Evolutionary conservation across 2,797 vertebrate species (phyloP).

Genomic region (Syndactyla subalaris): DNA sequence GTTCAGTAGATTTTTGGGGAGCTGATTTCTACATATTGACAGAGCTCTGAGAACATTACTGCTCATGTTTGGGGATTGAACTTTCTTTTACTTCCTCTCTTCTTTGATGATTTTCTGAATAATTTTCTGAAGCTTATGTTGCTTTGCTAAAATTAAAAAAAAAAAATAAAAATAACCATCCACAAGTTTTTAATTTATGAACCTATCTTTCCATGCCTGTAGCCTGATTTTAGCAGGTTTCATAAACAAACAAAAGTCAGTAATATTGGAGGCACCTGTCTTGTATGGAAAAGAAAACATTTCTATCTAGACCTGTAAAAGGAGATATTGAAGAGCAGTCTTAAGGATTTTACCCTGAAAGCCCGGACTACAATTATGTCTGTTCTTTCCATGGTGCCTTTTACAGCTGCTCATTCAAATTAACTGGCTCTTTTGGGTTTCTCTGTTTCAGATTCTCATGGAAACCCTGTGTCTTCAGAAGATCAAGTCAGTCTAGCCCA

Average conservation of each 20-base stretch:
- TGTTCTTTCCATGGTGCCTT: background rate
- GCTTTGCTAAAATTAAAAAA: background rate
- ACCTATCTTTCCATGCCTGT: background rate
- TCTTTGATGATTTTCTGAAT: background rate
- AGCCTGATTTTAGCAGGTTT: background rate
- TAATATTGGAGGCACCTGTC: background rate
- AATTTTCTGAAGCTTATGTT: background rate
- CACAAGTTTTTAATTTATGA: background rate
- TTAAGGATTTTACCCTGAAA: background rate
- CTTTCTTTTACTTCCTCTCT: background rate
- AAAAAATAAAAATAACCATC: background rate
- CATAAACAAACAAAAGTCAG: background rate
- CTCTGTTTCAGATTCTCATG: slow-evolving; percentile 77
- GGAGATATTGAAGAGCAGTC: background rate
- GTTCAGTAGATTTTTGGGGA: background rate
- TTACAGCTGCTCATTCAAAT: background rate
- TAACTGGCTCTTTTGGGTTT: background rate
- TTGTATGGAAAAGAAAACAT: background rate
- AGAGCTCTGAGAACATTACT: background rate
- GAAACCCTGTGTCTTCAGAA: slow-evolving; percentile 80
- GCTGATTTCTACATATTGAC: background rate
- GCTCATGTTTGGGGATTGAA: background rate
- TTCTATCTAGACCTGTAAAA: background rate
- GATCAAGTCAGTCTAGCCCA: slow-evolving; percentile 88
- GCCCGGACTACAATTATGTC: background rate